Percentiles rank a stretch among this genome's conserved stretches.
These are phyloP conservation scores for Cirrhinus mrigala DNA, from an alignment of 2,797 vertebrate species.

Conservation along the genomic window DNA sequence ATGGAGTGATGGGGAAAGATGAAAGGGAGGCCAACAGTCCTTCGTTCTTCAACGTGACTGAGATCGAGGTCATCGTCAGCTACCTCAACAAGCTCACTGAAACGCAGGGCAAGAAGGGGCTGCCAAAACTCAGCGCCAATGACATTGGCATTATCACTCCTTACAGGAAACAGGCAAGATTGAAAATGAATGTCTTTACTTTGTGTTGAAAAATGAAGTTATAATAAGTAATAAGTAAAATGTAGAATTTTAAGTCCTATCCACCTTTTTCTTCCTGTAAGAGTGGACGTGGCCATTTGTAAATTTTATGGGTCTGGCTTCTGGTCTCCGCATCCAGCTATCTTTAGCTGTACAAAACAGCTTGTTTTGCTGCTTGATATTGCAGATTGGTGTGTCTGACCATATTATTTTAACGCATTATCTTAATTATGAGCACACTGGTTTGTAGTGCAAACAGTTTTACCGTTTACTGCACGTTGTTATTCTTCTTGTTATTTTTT, in stretches of 20 bases:
- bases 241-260: background rate
- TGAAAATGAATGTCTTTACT: background rate
- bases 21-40: conserved; percentile 89
- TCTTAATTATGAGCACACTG: no score
- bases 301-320: no score
- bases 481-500: no score
- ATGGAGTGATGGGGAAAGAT: conserved; percentile 90
- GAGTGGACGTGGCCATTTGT: no score
- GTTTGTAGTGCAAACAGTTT: no score
- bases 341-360: no score
- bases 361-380: no score
- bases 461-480: no score
- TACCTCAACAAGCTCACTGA: conserved; percentile 86
- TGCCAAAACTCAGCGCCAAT: conserved; percentile 77
- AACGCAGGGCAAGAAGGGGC: conserved; percentile 81
- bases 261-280: no score
- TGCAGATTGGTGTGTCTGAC: no score
- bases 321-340: no score
- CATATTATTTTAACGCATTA: no score
- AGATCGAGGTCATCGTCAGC: conserved; percentile 82
- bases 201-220: background rate
- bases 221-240: background rate
- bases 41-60: conserved; percentile 91
- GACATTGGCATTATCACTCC: conserved; percentile 91
- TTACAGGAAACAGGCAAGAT: conserved; percentile 92